Evolutionary conservation across 92 coral and sea anemone genomes (phyloP).

Genomic region (Hydrozoanthus gracilis): DNA sequence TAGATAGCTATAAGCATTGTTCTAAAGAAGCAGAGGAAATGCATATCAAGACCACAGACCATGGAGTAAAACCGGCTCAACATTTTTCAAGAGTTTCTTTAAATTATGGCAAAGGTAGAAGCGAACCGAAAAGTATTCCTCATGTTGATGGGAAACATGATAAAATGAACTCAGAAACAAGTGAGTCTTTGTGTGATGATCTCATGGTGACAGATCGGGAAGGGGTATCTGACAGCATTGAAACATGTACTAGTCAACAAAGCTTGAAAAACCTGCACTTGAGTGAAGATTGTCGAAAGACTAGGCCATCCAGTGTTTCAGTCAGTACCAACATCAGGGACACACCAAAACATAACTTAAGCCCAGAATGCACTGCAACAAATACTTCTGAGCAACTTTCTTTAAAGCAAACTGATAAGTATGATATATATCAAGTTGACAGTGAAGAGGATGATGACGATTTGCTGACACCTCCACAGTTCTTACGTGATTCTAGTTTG

Average conservation of each 20-base stretch:
- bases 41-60: neutral
- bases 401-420: neutral
- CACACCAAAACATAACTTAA: neutral
- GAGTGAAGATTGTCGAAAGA: neutral
- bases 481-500: conserved; percentile 54
- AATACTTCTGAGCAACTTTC: neutral
- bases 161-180: neutral
- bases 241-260: neutral
- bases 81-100: neutral
- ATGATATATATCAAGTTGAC: neutral
- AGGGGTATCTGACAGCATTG: neutral
- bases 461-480: conserved; percentile 78
- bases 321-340: neutral
- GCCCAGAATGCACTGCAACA: neutral
- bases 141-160: neutral
- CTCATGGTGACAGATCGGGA: no score
- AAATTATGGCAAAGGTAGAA: neutral
- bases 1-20: neutral
- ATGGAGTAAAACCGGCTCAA: neutral
- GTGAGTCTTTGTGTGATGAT: no score
- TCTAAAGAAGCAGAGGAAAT: neutral
- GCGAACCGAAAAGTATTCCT: neutral
- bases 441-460: conserved; percentile 63
- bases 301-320: neutral
- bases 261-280: neutral